phyloP scores from a whole-genome alignment of 2,888 invertebrate species.

The Neoitamus cyanurus region DNA sequence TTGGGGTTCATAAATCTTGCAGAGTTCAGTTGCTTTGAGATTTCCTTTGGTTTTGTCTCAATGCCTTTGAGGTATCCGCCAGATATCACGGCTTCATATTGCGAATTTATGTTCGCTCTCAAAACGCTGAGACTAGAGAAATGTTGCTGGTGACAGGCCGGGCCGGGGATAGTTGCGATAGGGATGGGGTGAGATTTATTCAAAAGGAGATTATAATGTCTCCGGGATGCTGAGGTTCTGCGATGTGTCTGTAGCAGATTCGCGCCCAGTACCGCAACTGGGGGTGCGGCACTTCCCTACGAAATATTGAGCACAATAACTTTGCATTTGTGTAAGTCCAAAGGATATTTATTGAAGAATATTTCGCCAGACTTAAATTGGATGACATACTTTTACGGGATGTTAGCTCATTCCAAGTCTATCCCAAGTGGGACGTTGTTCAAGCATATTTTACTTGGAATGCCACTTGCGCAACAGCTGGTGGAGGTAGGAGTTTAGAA shows the following conservation, averaged over 20 bases:
- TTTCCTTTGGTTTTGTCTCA: constrained; percentile 9
- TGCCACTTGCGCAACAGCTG: neutral
- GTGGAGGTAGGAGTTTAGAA: too few relatives aligned
- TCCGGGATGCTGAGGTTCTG: neutral
- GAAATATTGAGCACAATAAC: neutral
- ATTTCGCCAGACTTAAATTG: neutral
- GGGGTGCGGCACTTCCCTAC: neutral
- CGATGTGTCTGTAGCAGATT: neutral
- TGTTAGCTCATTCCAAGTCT: neutral
- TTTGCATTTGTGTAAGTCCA: neutral
- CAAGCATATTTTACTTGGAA: neutral
- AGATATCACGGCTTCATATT: constrained; percentile 16
- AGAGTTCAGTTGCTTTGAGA: constrained; percentile 40
- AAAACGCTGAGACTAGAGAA: constrained; percentile 1
- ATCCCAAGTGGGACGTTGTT: neutral
- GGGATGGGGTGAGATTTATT: neutral
- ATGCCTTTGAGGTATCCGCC: constrained; percentile 14
- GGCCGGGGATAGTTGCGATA: neutral
- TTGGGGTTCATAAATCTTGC: constrained; percentile 24
- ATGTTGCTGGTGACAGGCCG: neutral
- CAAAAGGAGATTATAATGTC: neutral
- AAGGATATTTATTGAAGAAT: neutral
- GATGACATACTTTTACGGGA: neutral
- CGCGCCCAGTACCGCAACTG: neutral
- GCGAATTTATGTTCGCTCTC: constrained; percentile 12